Percentiles rank a stretch among this genome's conserved stretches.
phyloP scores from a whole-genome alignment of 1,140 invertebrate genomes.

The Trialeurodes vaporariorum region DNA sequence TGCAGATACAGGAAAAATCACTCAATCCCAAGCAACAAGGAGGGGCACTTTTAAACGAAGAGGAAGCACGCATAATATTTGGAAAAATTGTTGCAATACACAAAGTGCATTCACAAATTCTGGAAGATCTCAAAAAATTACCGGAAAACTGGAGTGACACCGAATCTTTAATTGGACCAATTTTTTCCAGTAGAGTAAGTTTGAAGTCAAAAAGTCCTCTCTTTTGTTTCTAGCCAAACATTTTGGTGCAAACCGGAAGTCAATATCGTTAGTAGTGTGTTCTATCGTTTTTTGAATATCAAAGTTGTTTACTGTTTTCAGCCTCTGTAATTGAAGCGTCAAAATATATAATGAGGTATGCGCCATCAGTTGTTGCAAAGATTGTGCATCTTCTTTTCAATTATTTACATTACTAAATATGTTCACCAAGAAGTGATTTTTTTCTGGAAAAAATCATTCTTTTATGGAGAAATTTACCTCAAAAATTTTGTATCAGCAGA shows the following conservation, averaged over 20 bases:
- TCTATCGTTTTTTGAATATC: neutral
- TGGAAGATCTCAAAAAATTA: neutral
- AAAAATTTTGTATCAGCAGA: no score
- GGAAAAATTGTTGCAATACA: neutral
- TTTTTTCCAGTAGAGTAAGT: neutral
- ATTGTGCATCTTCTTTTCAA: no score
- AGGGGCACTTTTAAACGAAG: neutral
- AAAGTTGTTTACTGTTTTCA: neutral
- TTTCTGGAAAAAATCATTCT: no score
- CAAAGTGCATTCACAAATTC: neutral
- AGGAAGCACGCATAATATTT: neutral
- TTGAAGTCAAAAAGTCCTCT: neutral
- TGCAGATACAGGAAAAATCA: neutral
- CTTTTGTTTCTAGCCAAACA: no score
- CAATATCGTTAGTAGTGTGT: no score
- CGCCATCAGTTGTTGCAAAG: neutral
- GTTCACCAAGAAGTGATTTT: no score
- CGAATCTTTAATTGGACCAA: neutral
- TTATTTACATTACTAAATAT: no score
- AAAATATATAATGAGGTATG: neutral
- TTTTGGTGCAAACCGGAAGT: no score
- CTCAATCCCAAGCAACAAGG: neutral
- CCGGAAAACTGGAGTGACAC: neutral
- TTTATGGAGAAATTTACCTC: no score
- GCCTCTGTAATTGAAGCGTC: neutral